These are phyloP conservation scores for Setophaga coronata DNA, from an alignment of 2,113 vertebrate genomes.

Conservation along the genomic window DNA sequence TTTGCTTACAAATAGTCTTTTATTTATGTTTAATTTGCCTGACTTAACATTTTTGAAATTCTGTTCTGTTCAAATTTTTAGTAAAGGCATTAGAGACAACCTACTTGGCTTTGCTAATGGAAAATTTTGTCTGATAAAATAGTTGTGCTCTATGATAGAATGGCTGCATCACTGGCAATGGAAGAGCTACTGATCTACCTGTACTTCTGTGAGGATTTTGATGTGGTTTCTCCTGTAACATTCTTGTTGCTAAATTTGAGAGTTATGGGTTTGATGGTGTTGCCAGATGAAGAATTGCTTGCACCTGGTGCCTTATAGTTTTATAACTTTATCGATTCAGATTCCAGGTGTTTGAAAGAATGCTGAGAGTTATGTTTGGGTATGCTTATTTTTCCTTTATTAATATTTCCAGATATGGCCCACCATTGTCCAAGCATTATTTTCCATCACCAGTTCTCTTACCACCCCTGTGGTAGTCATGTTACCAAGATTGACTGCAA, in stretches of 20 bases:
- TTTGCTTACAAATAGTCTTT: neutral
- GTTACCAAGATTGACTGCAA: neutral
- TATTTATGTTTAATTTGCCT: neutral
- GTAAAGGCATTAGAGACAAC: neutral
- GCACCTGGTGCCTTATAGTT: neutral
- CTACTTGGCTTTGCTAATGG: neutral
- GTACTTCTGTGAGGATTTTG: neutral
- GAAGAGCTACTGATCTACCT: neutral
- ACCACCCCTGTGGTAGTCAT: neutral
- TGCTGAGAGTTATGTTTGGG: neutral
- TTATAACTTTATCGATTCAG: neutral
- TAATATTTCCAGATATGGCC: neutral
- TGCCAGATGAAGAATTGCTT: neutral
- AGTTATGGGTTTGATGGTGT: neutral
- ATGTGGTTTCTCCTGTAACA: accelerated
- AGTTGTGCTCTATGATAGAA: neutral
- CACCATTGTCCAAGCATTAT: neutral
- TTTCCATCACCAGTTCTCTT: neutral
- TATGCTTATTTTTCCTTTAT: neutral
- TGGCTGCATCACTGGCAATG: neutral
- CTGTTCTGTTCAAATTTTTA: neutral
- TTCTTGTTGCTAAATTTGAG: neutral
- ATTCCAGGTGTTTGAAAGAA: neutral
- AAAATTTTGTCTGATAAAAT: neutral
- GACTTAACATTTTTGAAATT: neutral